A percentile compares a stretch with the other conserved stretches of the same genome.
Evolutionary conservation across 2,888 invertebrate species (phyloP).

Genomic region (Pseudococcus viburni): DNA sequence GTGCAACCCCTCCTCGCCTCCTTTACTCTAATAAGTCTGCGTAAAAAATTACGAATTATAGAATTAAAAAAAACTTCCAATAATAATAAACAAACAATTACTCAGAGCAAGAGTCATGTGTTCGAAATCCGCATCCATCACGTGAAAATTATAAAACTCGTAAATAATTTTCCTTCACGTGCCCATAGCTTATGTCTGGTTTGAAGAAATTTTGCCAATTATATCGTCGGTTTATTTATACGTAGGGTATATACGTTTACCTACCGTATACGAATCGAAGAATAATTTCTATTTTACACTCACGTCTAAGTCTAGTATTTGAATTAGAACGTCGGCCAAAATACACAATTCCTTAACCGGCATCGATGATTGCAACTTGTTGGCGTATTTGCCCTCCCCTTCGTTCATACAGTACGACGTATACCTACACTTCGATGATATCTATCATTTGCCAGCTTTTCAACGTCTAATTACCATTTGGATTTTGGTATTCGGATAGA

Average conservation of each 20-base stretch:
- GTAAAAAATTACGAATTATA: background rate
- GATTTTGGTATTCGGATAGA: background rate
- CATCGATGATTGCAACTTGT: constrained; percentile 20
- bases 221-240: constrained; percentile 8
- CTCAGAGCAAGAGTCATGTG: background rate
- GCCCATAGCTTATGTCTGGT: background rate
- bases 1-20: background rate
- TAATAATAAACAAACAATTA: constrained; percentile 3
- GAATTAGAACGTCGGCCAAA: background rate
- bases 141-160: background rate
- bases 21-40: background rate
- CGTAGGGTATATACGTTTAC: background rate
- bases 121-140: background rate
- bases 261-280: constrained; percentile 9
- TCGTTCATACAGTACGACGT: no score
- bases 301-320: background rate
- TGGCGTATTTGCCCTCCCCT: background rate
- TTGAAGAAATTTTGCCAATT: constrained; percentile 42
- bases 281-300: constrained; percentile 43
- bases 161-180: constrained; percentile 27
- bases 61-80: background rate
- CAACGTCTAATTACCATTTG: constrained; percentile 37
- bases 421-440: constrained; percentile 6
- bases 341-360: constrained; percentile 49
- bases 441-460: constrained; percentile 45